phyloP scores from a whole-genome alignment of 2,888 invertebrate species.

The Epistrophella euchroma region DNA sequence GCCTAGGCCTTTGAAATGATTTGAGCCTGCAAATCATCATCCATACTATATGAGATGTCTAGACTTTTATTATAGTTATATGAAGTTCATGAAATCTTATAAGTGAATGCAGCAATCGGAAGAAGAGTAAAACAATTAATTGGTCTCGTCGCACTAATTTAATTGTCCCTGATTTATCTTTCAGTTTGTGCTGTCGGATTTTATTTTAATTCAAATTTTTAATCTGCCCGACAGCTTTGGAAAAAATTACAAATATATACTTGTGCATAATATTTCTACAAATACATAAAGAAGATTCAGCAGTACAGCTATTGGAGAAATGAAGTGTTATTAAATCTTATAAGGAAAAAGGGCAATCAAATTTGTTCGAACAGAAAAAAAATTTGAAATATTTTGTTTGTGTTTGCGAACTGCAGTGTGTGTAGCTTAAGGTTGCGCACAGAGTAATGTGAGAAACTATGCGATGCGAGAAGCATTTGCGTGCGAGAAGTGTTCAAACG shows the following conservation, averaged over 20 bases:
- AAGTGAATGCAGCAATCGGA: constrained; percentile 21
- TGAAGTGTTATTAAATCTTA: no score
- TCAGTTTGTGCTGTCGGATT: neutral
- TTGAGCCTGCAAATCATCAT: neutral
- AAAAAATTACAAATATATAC: neutral
- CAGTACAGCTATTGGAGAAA: no score
- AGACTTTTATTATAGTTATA: neutral
- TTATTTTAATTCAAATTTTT: constrained; percentile 12
- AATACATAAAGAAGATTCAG: no score
- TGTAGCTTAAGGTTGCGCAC: no score
- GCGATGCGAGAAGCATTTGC: no score
- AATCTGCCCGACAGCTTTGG: neutral
- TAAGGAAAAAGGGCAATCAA: no score
- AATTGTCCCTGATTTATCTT: constrained; percentile 22
- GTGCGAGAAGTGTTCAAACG: no score
- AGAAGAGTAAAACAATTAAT: constrained; percentile 24
- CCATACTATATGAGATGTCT: constrained; percentile 2
- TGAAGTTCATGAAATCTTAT: constrained; percentile 32
- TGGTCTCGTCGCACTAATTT: constrained; percentile 17
- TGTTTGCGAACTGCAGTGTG: no score
- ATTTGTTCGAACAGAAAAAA: no score
- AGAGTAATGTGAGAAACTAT: no score
- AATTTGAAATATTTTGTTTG: no score
- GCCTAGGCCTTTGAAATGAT: constrained; percentile 8
- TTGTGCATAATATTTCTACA: no score